phyloP scores from a whole-genome alignment of 2,888 invertebrate genomes.

The Periphyllus acericola region DNA sequence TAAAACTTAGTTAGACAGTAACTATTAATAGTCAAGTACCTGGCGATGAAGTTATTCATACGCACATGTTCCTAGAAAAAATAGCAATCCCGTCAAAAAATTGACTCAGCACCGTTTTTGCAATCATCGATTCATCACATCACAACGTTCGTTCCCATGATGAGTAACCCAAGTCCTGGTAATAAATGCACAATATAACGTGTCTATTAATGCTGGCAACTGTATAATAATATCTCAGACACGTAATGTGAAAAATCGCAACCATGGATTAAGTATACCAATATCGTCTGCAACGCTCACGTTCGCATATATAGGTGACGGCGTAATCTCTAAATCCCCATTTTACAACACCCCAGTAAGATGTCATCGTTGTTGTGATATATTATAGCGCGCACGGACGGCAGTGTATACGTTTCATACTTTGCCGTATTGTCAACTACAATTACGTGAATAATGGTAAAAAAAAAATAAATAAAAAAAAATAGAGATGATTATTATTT shows the following conservation, averaged over 20 bases:
- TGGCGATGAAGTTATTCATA: too few species aligned
- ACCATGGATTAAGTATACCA: neutral
- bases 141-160: neutral
- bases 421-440: neutral
- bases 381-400: neutral
- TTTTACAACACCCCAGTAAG: neutral
- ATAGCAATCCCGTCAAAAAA: neutral
- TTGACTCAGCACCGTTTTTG: neutral
- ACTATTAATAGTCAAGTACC: too few species aligned
- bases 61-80: neutral
- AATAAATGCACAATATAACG: neutral
- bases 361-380: neutral
- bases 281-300: neutral
- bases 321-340: neutral
- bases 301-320: neutral
- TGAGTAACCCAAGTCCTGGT: neutral
- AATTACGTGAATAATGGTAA: neutral
- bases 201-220: neutral
- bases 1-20: too few species aligned
- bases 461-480: neutral
- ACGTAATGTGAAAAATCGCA: neutral
- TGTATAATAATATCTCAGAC: neutral
- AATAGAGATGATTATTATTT: neutral
- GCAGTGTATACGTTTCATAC: neutral
- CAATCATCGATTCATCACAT: neutral